Conservation (phyloP, 1,140 invertebrate species). For the Heterodera carotae region DNA sequence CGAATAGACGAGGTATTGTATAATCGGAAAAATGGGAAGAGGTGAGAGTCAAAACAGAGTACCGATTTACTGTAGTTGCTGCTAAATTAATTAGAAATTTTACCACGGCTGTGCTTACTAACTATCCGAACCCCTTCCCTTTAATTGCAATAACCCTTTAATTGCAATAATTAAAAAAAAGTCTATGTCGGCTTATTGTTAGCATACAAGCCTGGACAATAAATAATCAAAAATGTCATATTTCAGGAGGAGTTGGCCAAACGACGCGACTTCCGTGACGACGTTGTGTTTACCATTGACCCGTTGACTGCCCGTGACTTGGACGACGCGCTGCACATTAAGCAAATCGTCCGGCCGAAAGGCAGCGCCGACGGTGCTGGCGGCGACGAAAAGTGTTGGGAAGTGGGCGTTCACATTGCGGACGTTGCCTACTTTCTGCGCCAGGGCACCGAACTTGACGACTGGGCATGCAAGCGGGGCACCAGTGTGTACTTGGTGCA, state of each 20-base stretch:
- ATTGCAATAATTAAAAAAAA: too few relatives aligned
- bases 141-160: too few relatives aligned
- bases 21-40: too few relatives aligned
- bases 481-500: slow-evolving; percentile 62
- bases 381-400: slow-evolving; percentile 77
- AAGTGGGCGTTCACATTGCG: slow-evolving; percentile 87
- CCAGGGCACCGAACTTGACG: slow-evolving; percentile 81
- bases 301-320: slow-evolving; percentile 85
- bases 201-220: too few relatives aligned
- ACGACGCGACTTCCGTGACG: slow-evolving; percentile 75
- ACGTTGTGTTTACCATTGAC: slow-evolving; percentile 89
- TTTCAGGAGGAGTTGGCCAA: slow-evolving; percentile 65
- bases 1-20: slow-evolving; percentile 68
- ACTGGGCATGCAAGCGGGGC: slow-evolving; percentile 55
- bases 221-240: slow-evolving; percentile 1
- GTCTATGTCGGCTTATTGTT: too few relatives aligned
- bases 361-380: slow-evolving; percentile 68
- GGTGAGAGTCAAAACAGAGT: too few relatives aligned
- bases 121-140: too few relatives aligned
- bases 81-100: too few relatives aligned
- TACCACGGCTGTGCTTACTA: too few relatives aligned
- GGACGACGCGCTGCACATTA: slow-evolving; percentile 87
- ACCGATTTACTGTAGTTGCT: too few relatives aligned
- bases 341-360: slow-evolving; percentile 73
- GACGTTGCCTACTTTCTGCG: slow-evolving; percentile 91